Evolutionary conservation across 1,140 invertebrate genomes (phyloP).

Genomic region (Tetranychus urticae): DNA sequence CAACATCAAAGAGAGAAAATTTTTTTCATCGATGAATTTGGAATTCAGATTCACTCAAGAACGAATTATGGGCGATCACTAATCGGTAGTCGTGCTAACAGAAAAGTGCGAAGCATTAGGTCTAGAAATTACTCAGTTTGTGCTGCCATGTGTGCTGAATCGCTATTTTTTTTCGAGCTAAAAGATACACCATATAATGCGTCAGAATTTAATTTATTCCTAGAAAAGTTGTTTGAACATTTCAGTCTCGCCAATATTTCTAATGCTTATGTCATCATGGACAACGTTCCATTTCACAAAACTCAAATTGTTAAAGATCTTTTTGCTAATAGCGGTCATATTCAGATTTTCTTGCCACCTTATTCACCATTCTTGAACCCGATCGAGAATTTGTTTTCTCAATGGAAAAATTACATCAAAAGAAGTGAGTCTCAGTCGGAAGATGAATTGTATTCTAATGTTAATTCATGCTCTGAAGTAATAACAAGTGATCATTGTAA

Average conservation of each 20-base stretch:
- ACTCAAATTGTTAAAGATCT: constrained; percentile 14
- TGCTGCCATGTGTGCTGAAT: neutral
- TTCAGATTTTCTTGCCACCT: constrained; percentile 5
- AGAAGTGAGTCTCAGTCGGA: constrained; percentile 3
- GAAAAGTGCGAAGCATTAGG: neutral
- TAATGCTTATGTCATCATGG: neutral
- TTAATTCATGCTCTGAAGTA: neutral
- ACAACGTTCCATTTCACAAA: neutral
- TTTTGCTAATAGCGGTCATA: constrained; percentile 13
- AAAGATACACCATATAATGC: neutral
- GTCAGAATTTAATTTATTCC: neutral
- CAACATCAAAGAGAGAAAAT: neutral
- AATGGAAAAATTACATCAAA: constrained; percentile 14
- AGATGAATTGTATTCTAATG: neutral
- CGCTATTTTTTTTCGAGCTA: neutral
- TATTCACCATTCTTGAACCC: constrained; percentile 15
- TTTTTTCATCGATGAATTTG: neutral
- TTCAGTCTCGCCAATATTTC: neutral
- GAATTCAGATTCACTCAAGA: neutral
- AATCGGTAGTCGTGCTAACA: neutral
- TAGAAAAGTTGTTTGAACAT: neutral
- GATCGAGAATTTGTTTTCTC: constrained; percentile 9
- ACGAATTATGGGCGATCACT: neutral
- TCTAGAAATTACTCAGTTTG: neutral
- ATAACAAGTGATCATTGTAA: neutral